phyloP scores from a whole-genome alignment of 2,888 invertebrate genomes.

The Calameuta pallipes region DNA sequence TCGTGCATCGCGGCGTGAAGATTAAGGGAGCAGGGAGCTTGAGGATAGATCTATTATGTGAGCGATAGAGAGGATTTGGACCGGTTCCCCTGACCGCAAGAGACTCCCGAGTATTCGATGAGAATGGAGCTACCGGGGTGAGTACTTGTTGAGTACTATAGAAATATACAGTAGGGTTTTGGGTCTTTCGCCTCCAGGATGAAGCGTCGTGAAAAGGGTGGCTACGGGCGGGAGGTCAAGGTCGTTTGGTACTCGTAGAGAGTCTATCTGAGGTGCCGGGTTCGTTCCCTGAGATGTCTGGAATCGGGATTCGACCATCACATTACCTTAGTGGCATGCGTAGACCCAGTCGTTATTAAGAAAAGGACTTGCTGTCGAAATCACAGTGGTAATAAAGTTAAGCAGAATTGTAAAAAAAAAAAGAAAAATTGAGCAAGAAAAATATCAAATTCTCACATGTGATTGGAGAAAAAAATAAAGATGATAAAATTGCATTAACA shows the following conservation, averaged over 20 bases:
- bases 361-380: too few relatives aligned
- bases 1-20: neutral
- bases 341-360: too few relatives aligned
- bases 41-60: neutral
- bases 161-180: neutral
- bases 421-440: neutral
- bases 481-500: neutral
- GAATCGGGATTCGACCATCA: neutral
- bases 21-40: neutral
- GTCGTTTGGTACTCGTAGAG: neutral
- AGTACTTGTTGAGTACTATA: neutral
- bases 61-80: neutral
- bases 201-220: neutral
- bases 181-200: neutral
- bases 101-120: neutral
- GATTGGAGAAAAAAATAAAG: neutral
- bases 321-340: neutral
- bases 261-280: neutral
- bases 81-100: neutral
- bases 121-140: neutral
- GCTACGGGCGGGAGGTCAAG: neutral
- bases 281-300: neutral
- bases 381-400: too few relatives aligned
- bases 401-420: too few relatives aligned
- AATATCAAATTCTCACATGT: neutral